A percentile compares a stretch with the other conserved stretches of the same genome.
These are phyloP conservation scores for Diachasmimorpha longicaudata DNA, from an alignment of 1,140 invertebrate species.

Conservation along the genomic window DNA sequence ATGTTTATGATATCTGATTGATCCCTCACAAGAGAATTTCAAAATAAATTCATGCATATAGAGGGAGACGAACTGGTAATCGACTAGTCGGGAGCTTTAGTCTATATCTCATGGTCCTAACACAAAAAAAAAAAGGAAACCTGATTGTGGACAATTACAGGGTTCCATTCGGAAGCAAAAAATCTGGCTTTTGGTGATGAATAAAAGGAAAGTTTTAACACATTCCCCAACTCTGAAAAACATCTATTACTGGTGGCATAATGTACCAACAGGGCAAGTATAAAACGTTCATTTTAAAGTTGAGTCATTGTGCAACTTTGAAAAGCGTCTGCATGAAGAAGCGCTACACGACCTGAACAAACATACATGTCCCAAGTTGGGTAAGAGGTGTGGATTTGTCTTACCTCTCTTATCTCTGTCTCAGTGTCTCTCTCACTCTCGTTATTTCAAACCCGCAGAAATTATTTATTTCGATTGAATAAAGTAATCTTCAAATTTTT, in stretches of 20 bases:
- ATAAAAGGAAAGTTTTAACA: neutral
- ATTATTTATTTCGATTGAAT: neutral
- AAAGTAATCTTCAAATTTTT: neutral
- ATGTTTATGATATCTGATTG: no score
- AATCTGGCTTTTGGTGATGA: neutral
- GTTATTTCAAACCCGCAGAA: neutral
- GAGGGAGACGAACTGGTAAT: no score
- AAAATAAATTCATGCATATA: no score
- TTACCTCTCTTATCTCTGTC: neutral
- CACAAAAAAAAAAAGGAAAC: no score
- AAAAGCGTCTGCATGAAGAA: neutral
- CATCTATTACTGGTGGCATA: neutral
- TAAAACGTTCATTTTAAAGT: neutral
- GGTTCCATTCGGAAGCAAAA: no score
- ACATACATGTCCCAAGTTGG: neutral
- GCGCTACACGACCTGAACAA: neutral
- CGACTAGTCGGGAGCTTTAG: no score
- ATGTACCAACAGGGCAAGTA: neutral
- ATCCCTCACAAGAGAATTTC: no score
- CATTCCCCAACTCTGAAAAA: neutral
- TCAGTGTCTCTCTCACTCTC: neutral
- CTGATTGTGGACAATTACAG: no score
- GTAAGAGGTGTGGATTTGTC: neutral
- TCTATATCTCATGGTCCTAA: no score
- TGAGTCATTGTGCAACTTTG: slow-evolving; percentile 21